Base-by-base conservation (phyloP, 2,797 vertebrate species). In the Lutra lutra region DNA sequence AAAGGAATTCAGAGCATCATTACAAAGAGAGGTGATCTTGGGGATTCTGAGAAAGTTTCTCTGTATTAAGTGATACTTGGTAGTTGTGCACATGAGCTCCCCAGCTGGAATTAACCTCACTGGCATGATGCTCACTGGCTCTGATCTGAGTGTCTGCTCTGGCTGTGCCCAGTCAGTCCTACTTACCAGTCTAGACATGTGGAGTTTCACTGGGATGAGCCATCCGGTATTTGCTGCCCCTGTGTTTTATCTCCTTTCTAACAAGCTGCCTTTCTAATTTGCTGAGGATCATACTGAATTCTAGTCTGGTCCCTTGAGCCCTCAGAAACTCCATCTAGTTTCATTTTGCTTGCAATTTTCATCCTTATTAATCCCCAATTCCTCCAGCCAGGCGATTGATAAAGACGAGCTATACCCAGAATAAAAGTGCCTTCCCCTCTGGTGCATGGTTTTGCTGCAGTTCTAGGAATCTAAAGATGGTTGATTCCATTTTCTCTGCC, bases 291-390 rank as follows among this genome's bases (percentile, higher is more conserved):
- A 21, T 72, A 79, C 1, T 95, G 70, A 91, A 91, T 89, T 95
- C 75, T 92, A 66, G 40, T 93, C 64, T 87, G 70, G 51, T 82
- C 73, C 62, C 91, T 77, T 66, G 91, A 96, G 87, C 62, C 60
- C 48, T 86, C 56, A 75, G 72, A 27, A 91, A 89, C 62, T 83
- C 62, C 64, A 94, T 88, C 92, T 84, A 91, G 62, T 79, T 97
- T 97, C 88, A 86, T 97, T 94, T 95, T 75, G 7, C 73, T 80
- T 95, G 27, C 43, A n/a, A 14, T 62, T 91, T 86, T 92, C 97
- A 97, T 96, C 86, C 90, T 77, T 91, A 92, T 87, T 95, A 56
- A 56, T 56, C 20, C 54, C 20, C 54, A 56, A 12, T 73, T 91
- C 62, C 54, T 97, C 86, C 77, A 79, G 46, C n/a, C 23, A 92